phyloP scores from a whole-genome alignment of 2,113 vertebrate species.

The Podiceps cristatus region DNA sequence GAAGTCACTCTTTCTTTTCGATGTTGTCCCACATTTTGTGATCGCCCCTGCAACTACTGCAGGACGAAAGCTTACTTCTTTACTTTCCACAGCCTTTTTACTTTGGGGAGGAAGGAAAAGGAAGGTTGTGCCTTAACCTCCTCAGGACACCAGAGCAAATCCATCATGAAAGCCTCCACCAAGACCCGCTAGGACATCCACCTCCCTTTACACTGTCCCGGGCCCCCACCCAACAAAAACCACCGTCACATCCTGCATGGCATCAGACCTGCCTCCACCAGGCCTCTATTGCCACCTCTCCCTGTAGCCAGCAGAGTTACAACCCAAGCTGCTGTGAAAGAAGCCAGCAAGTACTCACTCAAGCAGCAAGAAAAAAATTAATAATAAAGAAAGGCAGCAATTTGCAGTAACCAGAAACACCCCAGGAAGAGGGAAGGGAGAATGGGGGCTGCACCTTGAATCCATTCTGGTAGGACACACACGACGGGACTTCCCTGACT shows the following conservation, averaged over 20 bases:
- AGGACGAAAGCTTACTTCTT: not conserved
- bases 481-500: not conserved
- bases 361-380: slow-evolving; percentile 65
- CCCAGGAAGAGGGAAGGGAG: slow-evolving; percentile 51
- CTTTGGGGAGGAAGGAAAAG: not conserved
- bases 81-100: not conserved
- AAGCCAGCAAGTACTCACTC: slow-evolving; percentile 68
- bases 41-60: not conserved
- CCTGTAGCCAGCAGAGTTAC: slow-evolving; percentile 16
- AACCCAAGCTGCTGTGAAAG: slow-evolving; percentile 63
- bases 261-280: slow-evolving; percentile 11
- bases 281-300: slow-evolving; percentile 8
- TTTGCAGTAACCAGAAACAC: slow-evolving; percentile 57
- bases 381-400: slow-evolving; percentile 45
- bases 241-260: not conserved
- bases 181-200: not conserved
- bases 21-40: not conserved
- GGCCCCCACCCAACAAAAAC: not conserved
- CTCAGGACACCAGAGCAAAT: not conserved
- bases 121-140: not conserved
- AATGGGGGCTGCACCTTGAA: slow-evolving; percentile 34
- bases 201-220: not conserved
- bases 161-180: not conserved
- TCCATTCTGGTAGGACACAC: slow-evolving; percentile 39
- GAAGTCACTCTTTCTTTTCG: not conserved